Evolutionary conservation across 2,888 invertebrate genomes (phyloP).

Genomic region (Sphaerophoria taeniata): DNA sequence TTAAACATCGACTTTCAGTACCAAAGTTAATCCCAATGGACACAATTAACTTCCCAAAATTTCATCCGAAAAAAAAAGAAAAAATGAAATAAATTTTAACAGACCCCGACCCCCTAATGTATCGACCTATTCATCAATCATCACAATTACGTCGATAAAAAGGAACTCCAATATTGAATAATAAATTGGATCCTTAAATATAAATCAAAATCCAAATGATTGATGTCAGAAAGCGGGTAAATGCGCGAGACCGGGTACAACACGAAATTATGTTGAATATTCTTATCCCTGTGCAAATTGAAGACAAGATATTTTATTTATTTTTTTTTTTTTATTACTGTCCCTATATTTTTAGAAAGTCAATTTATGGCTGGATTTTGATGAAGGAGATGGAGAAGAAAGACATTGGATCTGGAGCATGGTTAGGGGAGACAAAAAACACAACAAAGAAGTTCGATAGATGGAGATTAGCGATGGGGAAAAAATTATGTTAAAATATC

Average conservation of each 20-base stretch:
- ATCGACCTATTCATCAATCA: slow-evolving; percentile 48
- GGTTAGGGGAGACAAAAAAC: not conserved
- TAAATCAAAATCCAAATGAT: slow-evolving; percentile 60
- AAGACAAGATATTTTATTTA: slow-evolving; percentile 24
- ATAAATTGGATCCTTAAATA: slow-evolving; percentile 52
- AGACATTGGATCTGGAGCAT: slow-evolving; percentile 16
- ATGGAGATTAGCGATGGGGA: slow-evolving; percentile 4
- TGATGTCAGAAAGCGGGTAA: slow-evolving; percentile 46
- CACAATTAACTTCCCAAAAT: not conserved
- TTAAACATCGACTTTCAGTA: not conserved
- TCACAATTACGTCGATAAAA: slow-evolving; percentile 21
- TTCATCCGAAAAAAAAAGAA: not conserved
- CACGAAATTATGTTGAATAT: slow-evolving; percentile 12
- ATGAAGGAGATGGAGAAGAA: not conserved
- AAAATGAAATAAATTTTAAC: not conserved
- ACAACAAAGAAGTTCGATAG: not conserved
- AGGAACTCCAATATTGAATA: slow-evolving; percentile 51
- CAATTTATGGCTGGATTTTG: slow-evolving; percentile 8
- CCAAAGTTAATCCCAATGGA: not conserved
- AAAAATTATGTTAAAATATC: slow-evolving; percentile 15
- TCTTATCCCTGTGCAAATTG: not conserved
- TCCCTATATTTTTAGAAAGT: slow-evolving; percentile 21
- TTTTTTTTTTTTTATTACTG: slow-evolving; percentile 19
- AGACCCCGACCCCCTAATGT: not conserved
- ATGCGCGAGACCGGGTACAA: not conserved